Conservation (phyloP, 1,140 invertebrate genomes). For the Conus ventricosus region DNA sequence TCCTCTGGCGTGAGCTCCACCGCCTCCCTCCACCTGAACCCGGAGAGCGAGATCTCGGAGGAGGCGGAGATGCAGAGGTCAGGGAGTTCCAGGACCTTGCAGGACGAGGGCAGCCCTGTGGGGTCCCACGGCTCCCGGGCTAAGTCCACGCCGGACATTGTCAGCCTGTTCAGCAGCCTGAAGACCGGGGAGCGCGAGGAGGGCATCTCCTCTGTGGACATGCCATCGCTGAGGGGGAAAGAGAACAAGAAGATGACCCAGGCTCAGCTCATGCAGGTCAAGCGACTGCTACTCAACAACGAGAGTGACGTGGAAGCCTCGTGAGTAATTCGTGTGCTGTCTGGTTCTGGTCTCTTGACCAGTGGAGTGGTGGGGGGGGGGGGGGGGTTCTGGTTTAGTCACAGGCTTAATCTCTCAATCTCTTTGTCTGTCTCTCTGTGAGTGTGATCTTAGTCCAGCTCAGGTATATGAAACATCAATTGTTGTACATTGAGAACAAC, state of each 20-base stretch:
- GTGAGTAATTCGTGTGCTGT: slow-evolving; percentile 69
- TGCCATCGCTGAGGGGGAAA: slow-evolving; percentile 53
- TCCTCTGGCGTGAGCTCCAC: slow-evolving; percentile 79
- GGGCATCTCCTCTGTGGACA: slow-evolving; percentile 76
- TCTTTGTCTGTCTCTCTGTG: neutral
- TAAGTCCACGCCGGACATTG: slow-evolving; percentile 69
- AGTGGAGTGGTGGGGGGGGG: neutral
- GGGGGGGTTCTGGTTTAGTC: neutral
- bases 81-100: neutral
- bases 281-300: slow-evolving; percentile 75
- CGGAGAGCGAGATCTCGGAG: slow-evolving; percentile 71
- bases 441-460: no score
- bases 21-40: slow-evolving; percentile 75
- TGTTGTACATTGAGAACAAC: no score
- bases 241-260: slow-evolving; percentile 57
- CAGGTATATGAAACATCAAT: no score
- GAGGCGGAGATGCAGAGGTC: slow-evolving; percentile 43
- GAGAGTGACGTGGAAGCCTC: slow-evolving; percentile 77
- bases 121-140: slow-evolving; percentile 41
- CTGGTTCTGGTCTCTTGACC: neutral
- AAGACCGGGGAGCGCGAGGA: slow-evolving; percentile 70
- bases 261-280: slow-evolving; percentile 74
- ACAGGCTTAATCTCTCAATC: neutral
- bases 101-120: neutral
- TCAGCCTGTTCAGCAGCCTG: slow-evolving; percentile 58